A percentile compares a stretch with the other conserved stretches of the same genome.
These are phyloP conservation scores for Patella caerulea DNA, from an alignment of 2,888 invertebrate species.

Conservation along the genomic window DNA sequence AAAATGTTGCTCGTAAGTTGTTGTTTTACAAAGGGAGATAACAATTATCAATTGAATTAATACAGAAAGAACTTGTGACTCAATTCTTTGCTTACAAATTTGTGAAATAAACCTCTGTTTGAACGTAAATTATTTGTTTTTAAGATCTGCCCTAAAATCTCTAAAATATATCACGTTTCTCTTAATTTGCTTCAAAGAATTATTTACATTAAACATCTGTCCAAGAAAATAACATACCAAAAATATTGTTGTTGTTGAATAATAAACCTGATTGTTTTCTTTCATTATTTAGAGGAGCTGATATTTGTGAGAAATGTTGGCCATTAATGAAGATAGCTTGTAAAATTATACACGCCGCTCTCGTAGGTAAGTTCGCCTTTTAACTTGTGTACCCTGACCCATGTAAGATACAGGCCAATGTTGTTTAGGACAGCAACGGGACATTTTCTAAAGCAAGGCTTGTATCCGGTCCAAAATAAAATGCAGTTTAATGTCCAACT, in stretches of 20 bases:
- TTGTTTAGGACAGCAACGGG: constrained; percentile 2
- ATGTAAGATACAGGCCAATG: background rate
- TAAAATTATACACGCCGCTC: constrained; percentile 86
- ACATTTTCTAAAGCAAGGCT: background rate
- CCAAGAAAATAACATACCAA: background rate
- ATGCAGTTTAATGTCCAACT: too few relatives aligned
- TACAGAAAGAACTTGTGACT: too few relatives aligned
- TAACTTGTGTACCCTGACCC: background rate
- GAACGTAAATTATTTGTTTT: too few relatives aligned
- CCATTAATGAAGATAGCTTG: constrained; percentile 94
- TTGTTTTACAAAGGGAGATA: background rate
- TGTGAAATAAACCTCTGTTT: too few relatives aligned
- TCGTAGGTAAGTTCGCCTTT: constrained; percentile 73
- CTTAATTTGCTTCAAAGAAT: background rate
- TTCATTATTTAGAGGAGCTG: constrained; percentile 78
- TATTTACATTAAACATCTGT: background rate
- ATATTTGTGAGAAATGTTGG: constrained; percentile 96
- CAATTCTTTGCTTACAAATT: too few relatives aligned
- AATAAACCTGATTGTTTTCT: background rate
- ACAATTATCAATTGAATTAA: too few relatives aligned
- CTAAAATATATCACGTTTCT: too few relatives aligned
- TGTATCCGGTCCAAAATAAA: background rate
- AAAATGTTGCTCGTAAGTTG: constrained; percentile 80
- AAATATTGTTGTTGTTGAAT: background rate
- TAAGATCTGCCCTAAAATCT: too few relatives aligned